Percentiles rank a stretch among this genome's conserved stretches.
Conservation (phyloP, 2,113 vertebrate genomes). For the Morphnarchus princeps region DNA sequence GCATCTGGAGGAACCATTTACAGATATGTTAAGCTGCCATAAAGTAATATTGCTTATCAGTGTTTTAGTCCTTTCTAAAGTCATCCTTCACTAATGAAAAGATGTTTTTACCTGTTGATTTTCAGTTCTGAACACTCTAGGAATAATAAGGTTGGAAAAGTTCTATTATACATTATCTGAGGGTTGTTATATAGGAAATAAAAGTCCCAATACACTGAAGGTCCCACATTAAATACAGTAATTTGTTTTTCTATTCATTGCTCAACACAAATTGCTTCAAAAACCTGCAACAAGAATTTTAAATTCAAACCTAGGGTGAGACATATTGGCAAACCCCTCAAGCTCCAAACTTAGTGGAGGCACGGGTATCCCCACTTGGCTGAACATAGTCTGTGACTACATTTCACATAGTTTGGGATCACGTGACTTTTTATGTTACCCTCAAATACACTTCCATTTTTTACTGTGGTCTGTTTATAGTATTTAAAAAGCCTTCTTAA, state of each 20-base stretch:
- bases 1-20: background rate
- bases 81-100: background rate
- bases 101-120: background rate
- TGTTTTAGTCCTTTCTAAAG: background rate
- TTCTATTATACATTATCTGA: background rate
- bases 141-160: background rate
- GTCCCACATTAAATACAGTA: background rate
- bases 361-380: background rate
- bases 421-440: background rate
- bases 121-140: background rate
- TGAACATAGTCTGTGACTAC: background rate
- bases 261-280: background rate
- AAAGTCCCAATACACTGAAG: background rate
- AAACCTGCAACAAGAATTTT: background rate
- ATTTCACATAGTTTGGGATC: background rate
- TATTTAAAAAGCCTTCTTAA: background rate
- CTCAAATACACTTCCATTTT: background rate
- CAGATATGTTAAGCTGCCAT: background rate
- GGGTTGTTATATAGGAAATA: background rate
- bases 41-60: background rate
- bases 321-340: background rate
- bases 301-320: background rate
- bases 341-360: background rate
- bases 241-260: background rate
- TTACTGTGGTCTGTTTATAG: background rate